These are phyloP conservation scores for Sebastes paucispinis DNA, from an alignment of 2,797 vertebrate genomes.

Conservation along the genomic window DNA sequence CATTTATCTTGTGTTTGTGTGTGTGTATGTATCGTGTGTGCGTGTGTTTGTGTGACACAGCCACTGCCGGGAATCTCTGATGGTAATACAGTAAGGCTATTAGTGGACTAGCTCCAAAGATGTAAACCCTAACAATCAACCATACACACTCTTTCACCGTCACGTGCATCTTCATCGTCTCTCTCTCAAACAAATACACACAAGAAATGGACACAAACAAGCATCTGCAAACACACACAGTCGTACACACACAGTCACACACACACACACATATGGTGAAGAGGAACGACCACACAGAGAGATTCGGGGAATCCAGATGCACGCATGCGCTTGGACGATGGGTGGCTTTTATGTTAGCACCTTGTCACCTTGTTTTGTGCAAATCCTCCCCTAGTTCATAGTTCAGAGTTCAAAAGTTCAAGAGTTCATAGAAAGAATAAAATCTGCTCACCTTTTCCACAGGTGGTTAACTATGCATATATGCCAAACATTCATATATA, in stretches of 20 bases:
- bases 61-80: slow-evolving; percentile 73
- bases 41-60: slow-evolving; percentile 61
- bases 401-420: slow-evolving; percentile 83
- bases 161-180: slow-evolving; percentile 26
- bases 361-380: slow-evolving; percentile 90
- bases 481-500: slow-evolving; percentile 91
- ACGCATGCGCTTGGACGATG: slow-evolving; percentile 76
- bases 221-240: slow-evolving; percentile 22
- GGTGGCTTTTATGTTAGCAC: slow-evolving; percentile 88
- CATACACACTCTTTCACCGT: slow-evolving; percentile 29
- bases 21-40: neutral
- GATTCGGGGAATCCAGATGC: slow-evolving; percentile 74
- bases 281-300: slow-evolving; percentile 62
- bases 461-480: slow-evolving; percentile 89
- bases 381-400: slow-evolving; percentile 86
- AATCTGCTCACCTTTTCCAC: slow-evolving; percentile 85
- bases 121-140: slow-evolving; percentile 59
- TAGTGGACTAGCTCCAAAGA: slow-evolving; percentile 63
- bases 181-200: slow-evolving; percentile 38
- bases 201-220: slow-evolving; percentile 36
- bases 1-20: slow-evolving; percentile 32
- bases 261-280: slow-evolving; percentile 37
- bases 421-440: slow-evolving; percentile 88
- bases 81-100: slow-evolving; percentile 78
- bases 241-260: slow-evolving; percentile 17